Conservation (phyloP, 2,113 vertebrate genomes). For the Brachionichthys hirsutus region DNA sequence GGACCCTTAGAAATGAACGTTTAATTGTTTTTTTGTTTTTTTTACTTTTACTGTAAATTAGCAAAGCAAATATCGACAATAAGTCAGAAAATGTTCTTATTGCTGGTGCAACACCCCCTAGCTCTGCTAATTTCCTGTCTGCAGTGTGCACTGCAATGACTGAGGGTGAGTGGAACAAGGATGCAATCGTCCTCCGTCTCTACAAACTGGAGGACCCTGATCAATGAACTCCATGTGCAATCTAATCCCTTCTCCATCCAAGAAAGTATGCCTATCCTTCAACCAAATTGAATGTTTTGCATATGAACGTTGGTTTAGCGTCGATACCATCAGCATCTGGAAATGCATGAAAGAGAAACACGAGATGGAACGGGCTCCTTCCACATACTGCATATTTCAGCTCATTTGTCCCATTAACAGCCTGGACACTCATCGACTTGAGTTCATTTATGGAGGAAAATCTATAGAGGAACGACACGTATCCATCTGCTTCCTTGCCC, state of each 20-base stretch:
- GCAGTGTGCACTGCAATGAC: background rate
- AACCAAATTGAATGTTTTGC: constrained; percentile 64
- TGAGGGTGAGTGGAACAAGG: constrained; percentile 25
- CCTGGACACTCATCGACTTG: constrained; percentile 72
- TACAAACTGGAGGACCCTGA: constrained; percentile 42
- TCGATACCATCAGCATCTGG: constrained; percentile 71
- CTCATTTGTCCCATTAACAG: constrained; percentile 74
- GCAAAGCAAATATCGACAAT: too few relatives aligned
- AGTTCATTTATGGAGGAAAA: constrained; percentile 77
- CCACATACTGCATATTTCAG: constrained; percentile 63
- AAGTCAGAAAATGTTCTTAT: background rate
- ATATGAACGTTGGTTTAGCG: constrained; percentile 59
- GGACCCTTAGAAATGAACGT: background rate
- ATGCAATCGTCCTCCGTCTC: constrained; percentile 35
- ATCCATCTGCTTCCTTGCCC: constrained; percentile 68
- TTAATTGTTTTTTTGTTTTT: background rate
- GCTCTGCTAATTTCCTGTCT: background rate
- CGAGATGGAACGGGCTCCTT: constrained; percentile 58
- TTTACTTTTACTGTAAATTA: too few relatives aligned
- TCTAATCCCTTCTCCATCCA: constrained; percentile 51
- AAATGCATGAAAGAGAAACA: constrained; percentile 71
- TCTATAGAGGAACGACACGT: constrained; percentile 74
- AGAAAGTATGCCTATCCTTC: constrained; percentile 56
- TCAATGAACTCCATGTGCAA: constrained; percentile 59
- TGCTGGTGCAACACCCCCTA: background rate